Base-by-base conservation (phyloP, 2,113 vertebrate species). In the Festucalex cinctus region DNA sequence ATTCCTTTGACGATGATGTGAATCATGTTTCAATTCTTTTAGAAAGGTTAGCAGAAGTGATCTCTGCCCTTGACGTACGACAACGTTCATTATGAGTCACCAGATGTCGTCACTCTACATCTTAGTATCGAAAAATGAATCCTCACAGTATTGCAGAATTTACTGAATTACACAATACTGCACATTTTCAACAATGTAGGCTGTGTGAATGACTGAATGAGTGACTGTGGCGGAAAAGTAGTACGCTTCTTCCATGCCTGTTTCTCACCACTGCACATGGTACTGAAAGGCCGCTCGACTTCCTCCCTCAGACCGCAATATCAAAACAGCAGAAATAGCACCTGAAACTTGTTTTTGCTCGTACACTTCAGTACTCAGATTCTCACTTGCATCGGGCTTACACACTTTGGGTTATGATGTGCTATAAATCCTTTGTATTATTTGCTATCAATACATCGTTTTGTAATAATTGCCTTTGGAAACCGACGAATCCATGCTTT, bases 291-390 rank as follows among this genome's bases (percentile, higher is more conserved):
- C 61, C 16, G 26, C 39, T 39, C 60, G 20, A 61, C 69, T 71
- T 74, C 74, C 76, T 73, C 54, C n/a, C 19, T 28, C 54, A 17
- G 7, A 6, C 3, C 1, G 9, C 62, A 63, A 63, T 26, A 70
- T 51, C 32, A 22, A 24, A 61, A 57, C 12, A 46, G 63, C 49
- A 65, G 32, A 71, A 65, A 75, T 64, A 14, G 46, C 82, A 85
- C 70, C 74, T 81, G 73, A 80, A 78, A 78, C 71, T 76, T 54
- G 44, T 24, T 17, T 19, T 51, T 43, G 4, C 1, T 28, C 51
- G 79, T 66, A 59, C 24, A 19, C 76, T 80, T 76, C 65, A 71
- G 28, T 49, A 65, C 76, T 77, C 70, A 60, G 70, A 70, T 78
- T 78, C 53, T 62, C 41, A 28, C 60, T 32, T 48, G 16, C 28